Evolutionary conservation across 2,888 invertebrate genomes (phyloP).

Genomic region (Sphecodes monilicornis): DNA sequence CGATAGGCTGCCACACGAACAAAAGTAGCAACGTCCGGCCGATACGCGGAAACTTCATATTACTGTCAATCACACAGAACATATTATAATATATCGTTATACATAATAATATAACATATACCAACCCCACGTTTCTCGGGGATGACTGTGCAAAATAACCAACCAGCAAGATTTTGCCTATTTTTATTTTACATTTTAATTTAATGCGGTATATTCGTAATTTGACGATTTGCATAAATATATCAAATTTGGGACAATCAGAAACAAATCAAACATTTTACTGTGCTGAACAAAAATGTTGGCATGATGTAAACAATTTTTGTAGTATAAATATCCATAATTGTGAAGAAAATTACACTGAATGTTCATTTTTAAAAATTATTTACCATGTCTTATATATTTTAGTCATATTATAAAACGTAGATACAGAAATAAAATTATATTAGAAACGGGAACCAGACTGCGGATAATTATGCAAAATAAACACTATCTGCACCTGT

Average conservation of each 20-base stretch:
- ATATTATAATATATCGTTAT: slow-evolving; percentile 5
- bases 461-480: too few species aligned
- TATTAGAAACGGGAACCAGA: too few species aligned
- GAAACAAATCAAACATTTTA: not conserved
- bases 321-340: too few species aligned
- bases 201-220: not conserved
- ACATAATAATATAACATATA: too few species aligned
- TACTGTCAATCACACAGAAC: slow-evolving; percentile 45
- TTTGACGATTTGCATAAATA: not conserved
- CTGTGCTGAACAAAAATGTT: too few species aligned
- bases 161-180: not conserved
- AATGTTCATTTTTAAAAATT: too few species aligned
- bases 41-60: slow-evolving; percentile 38
- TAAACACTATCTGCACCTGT: too few species aligned
- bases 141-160: not conserved
- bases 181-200: not conserved
- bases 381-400: too few species aligned
- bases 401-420: too few species aligned
- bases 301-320: too few species aligned
- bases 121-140: not conserved
- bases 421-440: too few species aligned
- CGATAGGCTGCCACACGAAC: slow-evolving; percentile 35
- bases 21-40: slow-evolving; percentile 43
- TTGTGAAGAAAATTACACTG: too few species aligned
- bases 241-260: not conserved